Evolutionary conservation across 2,797 vertebrate genomes (phyloP), one percentile per base, ranked within the genome.

Genomic region (Sphenodon punctatus): DNA sequence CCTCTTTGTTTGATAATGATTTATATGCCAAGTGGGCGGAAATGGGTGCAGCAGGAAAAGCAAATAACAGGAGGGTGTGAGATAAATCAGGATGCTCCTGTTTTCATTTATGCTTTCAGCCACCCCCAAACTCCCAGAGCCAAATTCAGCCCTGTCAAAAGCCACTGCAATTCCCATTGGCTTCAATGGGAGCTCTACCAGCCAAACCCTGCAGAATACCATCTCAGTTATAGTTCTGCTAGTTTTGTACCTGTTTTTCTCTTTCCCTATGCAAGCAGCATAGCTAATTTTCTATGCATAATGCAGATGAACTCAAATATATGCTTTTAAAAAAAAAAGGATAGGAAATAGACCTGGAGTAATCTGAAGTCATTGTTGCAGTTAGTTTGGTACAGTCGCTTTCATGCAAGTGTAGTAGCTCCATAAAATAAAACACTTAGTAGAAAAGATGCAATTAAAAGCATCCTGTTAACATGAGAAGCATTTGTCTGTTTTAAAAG

Each of bases 41-140:
- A 92, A 76, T 71, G 91, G 89, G 88, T 91, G 89, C 73, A 92
- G 78, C 88, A 89, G 88, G 89, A 89, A 92, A 91, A 90, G 83
- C 77, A 86, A 90, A 70, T 66, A 81, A 76, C 84, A 84, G 86
- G 84, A 87, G 86, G 73, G 22, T 34, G 49, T 86, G 72, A 11
- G 79, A 78, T 7, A 89, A 30, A 59, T 63, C 70, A 49, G 88
- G 88, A 72, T 61, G n/a, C n/a, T n/a, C 23, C 71, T 65, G 68
- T 88, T 81, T 71, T 25, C 32, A 15, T 82, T 84, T 77, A 51
- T 53, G 65, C 63, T 63, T n/a, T 80, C 5, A 78, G 80, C 61
- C 78, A 61, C 68, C 64, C 80, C 70, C 14, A 6, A 23, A 67
- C 39, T 63, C 49, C n/a, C 63, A 46, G 2, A 20, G 69, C 86